A percentile compares a stretch with the other conserved stretches of the same genome.
phyloP scores from a whole-genome alignment of 2,888 invertebrate species.

The Tuberolachnus salignus region DNA sequence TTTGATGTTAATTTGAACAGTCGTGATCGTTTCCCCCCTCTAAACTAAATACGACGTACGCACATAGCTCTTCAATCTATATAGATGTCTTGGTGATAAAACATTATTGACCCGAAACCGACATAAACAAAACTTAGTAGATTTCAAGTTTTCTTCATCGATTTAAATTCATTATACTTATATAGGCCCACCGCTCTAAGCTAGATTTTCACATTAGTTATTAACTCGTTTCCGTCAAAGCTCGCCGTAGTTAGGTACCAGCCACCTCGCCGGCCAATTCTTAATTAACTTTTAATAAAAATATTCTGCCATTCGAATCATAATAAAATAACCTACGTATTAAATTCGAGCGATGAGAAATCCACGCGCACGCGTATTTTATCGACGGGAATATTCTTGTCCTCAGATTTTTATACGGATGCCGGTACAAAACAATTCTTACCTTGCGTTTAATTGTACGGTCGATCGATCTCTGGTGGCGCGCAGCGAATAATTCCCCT shows the following conservation, averaged over 20 bases:
- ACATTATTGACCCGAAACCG: constrained; percentile 36
- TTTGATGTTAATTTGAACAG: constrained; percentile 4
- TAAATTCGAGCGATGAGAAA: background rate
- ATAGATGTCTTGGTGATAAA: background rate
- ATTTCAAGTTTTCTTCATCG: constrained; percentile 1
- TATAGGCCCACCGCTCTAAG: background rate
- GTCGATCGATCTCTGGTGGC: constrained; percentile 7
- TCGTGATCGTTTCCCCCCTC: background rate
- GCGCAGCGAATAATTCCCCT: background rate
- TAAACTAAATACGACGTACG: background rate
- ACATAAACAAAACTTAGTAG: constrained; percentile 6
- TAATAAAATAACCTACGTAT: no score
- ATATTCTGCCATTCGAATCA: no score
- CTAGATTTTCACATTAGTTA: background rate
- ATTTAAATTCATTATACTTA: background rate
- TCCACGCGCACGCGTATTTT: no score
- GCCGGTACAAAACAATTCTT: no score
- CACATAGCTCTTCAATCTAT: background rate
- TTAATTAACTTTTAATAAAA: no score
- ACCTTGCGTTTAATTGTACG: background rate
- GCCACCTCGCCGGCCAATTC: no score
- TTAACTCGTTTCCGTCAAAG: background rate
- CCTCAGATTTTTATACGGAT: no score
- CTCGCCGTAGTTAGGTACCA: no score
- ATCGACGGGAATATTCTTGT: no score